Percentiles rank a stretch among this genome's conserved stretches.
These are phyloP conservation scores for Aphaenogaster floridana DNA, from an alignment of 1,140 invertebrate genomes.

Conservation along the genomic window DNA sequence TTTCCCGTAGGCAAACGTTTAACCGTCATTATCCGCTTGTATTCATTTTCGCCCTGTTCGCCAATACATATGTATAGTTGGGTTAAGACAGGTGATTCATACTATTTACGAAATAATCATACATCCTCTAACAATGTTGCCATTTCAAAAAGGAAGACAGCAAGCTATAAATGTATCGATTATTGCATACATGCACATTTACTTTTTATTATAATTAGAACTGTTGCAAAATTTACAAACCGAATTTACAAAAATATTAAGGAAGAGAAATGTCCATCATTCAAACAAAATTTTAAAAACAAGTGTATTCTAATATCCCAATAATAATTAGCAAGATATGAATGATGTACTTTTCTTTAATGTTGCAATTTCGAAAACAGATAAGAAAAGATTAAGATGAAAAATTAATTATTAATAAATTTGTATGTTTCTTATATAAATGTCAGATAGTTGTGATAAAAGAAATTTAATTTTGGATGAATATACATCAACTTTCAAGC, in stretches of 20 bases:
- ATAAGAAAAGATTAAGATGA: constrained; percentile 32
- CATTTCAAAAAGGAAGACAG: not conserved
- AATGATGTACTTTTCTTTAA: constrained; percentile 9
- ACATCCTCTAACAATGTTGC: constrained; percentile 9
- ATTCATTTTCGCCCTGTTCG: constrained; percentile 52
- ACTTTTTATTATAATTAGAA: not conserved
- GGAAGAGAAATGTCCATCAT: not conserved
- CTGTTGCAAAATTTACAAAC: not conserved
- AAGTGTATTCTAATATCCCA: constrained; percentile 10
- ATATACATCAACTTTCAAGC: not conserved
- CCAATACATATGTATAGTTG: constrained; percentile 2
- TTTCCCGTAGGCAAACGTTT: constrained; percentile 54
- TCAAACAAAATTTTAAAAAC: constrained; percentile 51
- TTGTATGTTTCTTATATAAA: not conserved
- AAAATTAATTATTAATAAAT: not conserved
- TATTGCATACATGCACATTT: not conserved
- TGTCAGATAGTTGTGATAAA: not conserved
- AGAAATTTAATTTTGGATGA: not conserved
- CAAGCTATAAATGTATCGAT: not conserved
- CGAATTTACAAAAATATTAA: not conserved
- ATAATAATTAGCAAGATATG: constrained; percentile 60
- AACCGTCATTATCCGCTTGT: constrained; percentile 59
- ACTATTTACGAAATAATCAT: constrained; percentile 54
- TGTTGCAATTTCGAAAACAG: constrained; percentile 46
- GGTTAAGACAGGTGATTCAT: constrained; percentile 54